Percentiles rank a stretch among this genome's conserved stretches.
Evolutionary conservation across 2,888 invertebrate genomes (phyloP).

Genomic region (Noctua janthe): DNA sequence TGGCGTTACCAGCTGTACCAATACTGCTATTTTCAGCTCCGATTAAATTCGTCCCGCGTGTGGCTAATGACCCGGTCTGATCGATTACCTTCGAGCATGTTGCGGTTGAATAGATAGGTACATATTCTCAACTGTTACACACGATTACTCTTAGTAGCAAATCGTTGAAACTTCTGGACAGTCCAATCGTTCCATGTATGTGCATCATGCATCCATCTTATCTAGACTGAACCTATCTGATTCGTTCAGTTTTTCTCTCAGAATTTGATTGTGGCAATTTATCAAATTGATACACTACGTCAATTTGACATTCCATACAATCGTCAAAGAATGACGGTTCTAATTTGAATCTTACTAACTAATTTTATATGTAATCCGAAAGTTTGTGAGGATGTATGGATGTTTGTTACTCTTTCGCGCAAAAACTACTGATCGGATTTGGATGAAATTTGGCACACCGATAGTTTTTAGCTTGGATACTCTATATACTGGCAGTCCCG

Average conservation of each 20-base stretch:
- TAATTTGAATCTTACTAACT: neutral
- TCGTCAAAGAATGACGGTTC: neutral
- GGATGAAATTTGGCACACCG: no score
- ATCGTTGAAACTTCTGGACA: neutral
- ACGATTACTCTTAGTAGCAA: neutral
- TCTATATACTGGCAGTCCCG: no score
- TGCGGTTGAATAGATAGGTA: neutral
- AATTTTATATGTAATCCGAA: no score
- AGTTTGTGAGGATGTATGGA: no score
- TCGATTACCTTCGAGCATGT: conserved; percentile 1
- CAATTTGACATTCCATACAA: neutral
- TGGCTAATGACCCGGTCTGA: conserved; percentile 10
- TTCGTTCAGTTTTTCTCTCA: neutral
- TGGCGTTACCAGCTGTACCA: neutral
- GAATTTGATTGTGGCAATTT: neutral
- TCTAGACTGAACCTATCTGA: neutral
- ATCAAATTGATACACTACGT: neutral
- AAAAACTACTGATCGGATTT: no score
- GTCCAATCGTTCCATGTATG: neutral
- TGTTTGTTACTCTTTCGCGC: no score
- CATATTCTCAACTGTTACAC: neutral
- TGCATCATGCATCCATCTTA: neutral
- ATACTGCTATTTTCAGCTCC: neutral
- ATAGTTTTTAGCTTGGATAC: no score
- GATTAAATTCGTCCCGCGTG: neutral